Evolutionary conservation across 2,113 vertebrate species (phyloP).

Genomic region (Pteropus alecto): DNA sequence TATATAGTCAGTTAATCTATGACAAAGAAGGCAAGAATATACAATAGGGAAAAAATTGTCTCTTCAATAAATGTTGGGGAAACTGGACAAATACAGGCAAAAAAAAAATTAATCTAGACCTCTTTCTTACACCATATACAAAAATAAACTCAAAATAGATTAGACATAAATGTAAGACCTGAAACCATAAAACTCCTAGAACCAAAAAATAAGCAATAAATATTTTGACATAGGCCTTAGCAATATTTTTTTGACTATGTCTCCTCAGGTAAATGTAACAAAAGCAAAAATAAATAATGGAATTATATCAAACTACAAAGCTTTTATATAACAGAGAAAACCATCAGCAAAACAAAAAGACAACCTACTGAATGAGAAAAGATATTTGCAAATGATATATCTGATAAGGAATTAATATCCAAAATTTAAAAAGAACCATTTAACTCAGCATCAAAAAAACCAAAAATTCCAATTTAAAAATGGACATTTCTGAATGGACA

Average conservation of each 20-base stretch:
- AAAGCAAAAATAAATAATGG: background rate
- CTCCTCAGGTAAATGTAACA: background rate
- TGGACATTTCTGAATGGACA: no score
- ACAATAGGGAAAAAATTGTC: background rate
- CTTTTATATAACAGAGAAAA: background rate
- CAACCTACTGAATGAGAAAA: background rate
- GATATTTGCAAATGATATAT: background rate
- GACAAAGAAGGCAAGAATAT: background rate
- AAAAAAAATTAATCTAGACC: background rate
- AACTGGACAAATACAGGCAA: background rate
- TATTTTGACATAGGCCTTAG: background rate
- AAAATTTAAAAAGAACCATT: background rate
- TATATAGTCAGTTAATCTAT: background rate
- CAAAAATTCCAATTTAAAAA: background rate
- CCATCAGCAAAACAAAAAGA: background rate
- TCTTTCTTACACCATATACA: background rate
- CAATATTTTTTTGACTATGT: background rate
- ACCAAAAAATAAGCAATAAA: background rate
- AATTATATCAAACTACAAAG: background rate
- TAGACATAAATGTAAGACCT: background rate
- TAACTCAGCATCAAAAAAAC: background rate
- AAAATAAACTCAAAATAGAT: background rate
- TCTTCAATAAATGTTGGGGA: background rate
- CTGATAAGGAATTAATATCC: background rate
- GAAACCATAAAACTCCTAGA: background rate